phyloP scores from a whole-genome alignment of 2,113 vertebrate species.

The Plectropomus leopardus region DNA sequence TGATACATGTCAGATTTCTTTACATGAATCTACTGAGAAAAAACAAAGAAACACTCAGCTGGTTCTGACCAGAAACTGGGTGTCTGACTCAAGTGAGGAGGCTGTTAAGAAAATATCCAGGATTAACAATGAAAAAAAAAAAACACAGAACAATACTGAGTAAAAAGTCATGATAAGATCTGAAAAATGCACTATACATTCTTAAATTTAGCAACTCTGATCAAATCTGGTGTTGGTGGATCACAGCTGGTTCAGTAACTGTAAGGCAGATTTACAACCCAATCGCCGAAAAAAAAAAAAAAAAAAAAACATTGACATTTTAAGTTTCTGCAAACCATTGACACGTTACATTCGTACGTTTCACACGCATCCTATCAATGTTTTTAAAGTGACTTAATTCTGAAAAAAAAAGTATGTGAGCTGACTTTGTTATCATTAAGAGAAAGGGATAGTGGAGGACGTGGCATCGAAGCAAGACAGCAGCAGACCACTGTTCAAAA shows the following conservation, averaged over 20 bases:
- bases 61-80: conserved; percentile 40
- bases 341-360: too few relatives aligned
- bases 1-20: conserved; percentile 33
- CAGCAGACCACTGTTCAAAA: too few relatives aligned
- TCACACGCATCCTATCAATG: too few relatives aligned
- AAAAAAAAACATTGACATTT: too few relatives aligned
- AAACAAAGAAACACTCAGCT: conserved; percentile 24
- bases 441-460: too few relatives aligned
- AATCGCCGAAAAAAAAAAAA: too few relatives aligned
- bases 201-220: conserved; percentile 15
- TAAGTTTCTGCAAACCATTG: too few relatives aligned
- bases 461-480: too few relatives aligned
- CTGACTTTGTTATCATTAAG: too few relatives aligned
- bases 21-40: not conserved
- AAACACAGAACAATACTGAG: not conserved
- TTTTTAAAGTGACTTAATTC: too few relatives aligned
- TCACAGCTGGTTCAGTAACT: conserved; percentile 1
- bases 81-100: not conserved
- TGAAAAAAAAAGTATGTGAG: too few relatives aligned
- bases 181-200: not conserved
- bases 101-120: not conserved
- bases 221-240: not conserved
- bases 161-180: conserved; percentile 11
- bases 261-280: not conserved
- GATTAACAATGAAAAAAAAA: not conserved